These are phyloP conservation scores for Sesamia inferens DNA, from an alignment of 2,888 invertebrate species.

Conservation along the genomic window DNA sequence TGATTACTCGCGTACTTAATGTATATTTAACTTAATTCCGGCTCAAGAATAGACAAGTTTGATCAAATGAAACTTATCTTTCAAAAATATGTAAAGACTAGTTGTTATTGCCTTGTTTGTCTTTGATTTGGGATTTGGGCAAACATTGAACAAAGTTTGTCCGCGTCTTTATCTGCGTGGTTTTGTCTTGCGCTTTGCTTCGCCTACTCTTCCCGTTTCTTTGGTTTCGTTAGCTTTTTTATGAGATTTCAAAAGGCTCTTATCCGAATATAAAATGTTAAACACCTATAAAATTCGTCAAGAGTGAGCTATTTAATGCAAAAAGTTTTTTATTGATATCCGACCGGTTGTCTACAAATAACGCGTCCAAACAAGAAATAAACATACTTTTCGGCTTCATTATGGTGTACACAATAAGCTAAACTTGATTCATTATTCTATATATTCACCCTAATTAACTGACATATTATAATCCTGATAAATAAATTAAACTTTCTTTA, in stretches of 20 bases:
- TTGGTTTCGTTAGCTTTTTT: background rate
- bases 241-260: too few relatives aligned
- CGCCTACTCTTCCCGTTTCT: background rate
- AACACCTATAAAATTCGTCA: too few relatives aligned
- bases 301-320: too few relatives aligned
- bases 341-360: background rate
- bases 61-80: conserved; percentile 42
- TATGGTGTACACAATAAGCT: background rate
- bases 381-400: background rate
- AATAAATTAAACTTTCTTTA: background rate
- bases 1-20: conserved; percentile 48
- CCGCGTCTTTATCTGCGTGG: background rate
- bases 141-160: background rate
- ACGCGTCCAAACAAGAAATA: background rate
- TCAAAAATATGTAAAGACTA: conserved; percentile 6
- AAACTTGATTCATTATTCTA: background rate
- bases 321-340: background rate
- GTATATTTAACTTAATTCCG: conserved; percentile 55
- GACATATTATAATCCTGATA: background rate
- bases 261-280: background rate
- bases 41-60: conserved; percentile 37
- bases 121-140: conserved; percentile 1
- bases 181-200: background rate
- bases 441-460: background rate
- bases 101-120: conserved; percentile 16